These are phyloP conservation scores for Aethes cnicana DNA, from an alignment of 2,888 invertebrate species.

Conservation along the genomic window DNA sequence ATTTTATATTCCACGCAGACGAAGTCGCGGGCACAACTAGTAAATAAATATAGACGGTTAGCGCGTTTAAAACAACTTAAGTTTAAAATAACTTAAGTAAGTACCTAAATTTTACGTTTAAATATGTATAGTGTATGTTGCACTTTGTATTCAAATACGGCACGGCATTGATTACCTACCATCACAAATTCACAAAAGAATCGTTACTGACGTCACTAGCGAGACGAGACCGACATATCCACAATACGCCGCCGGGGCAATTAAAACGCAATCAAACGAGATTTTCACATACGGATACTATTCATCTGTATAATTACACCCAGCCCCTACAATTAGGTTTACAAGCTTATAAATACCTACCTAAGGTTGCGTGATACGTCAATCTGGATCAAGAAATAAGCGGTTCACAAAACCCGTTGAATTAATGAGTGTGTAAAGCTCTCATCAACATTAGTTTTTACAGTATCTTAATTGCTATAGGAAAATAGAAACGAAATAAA, in stretches of 20 bases:
- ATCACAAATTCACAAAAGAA: too few relatives aligned
- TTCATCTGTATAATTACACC: constrained; percentile 67
- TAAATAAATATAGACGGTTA: too few relatives aligned
- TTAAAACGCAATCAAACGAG: constrained; percentile 72
- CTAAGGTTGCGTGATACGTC: constrained; percentile 32
- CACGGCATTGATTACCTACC: too few relatives aligned
- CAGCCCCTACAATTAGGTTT: constrained; percentile 44
- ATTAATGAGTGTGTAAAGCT: constrained; percentile 18
- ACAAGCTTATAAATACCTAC: constrained; percentile 28
- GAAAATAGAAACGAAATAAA: too few relatives aligned
- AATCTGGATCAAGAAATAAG: constrained; percentile 24
- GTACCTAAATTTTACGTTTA: too few relatives aligned
- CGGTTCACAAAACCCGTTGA: constrained; percentile 7
- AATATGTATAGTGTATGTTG: too few relatives aligned
- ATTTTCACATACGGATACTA: constrained; percentile 53
- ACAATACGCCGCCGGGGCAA: constrained; percentile 45
- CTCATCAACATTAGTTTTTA: constrained; percentile 1
- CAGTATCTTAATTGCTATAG: not conserved
- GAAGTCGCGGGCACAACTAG: too few relatives aligned
- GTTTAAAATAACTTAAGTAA: too few relatives aligned
- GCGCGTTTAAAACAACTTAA: too few relatives aligned
- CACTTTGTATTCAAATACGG: too few relatives aligned
- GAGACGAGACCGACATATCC: constrained; percentile 9
- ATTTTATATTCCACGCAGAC: too few relatives aligned
- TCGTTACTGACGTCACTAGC: constrained; percentile 3